Evolutionary conservation across 2,888 invertebrate genomes (phyloP), one percentile per base, ranked within the genome.

Genomic region (Odiellus spinosus): DNA sequence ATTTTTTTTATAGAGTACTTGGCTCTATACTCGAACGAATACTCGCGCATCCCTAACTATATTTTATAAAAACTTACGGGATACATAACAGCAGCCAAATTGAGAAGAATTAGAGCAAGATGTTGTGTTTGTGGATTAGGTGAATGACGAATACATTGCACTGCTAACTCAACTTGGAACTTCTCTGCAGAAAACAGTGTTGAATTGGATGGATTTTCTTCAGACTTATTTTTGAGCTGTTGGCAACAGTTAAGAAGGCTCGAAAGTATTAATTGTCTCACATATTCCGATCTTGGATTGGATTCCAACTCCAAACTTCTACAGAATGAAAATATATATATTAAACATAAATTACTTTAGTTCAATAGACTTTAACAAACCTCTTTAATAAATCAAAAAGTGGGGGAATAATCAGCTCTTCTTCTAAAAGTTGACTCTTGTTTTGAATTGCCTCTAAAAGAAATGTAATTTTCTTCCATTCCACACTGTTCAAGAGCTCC

Each of bases 51-150:
- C n/a, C n/a, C n/a, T n/a, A n/a, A n/a, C n/a, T n/a, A n/a, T n/a
- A n/a, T n/a, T n/a, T n/a, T n/a, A n/a, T n/a, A n/a, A 26, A 26
- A 26, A 26, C 8, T 26, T 26, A 26, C 26, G 5, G 26, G 88
- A 48, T 82, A 72, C 60, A 85, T 72, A 21, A 73, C 72, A 0
- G 88, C 85, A 12, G 82, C 78, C 48, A 81, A 75, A 0, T 84
- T 77, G 2, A 96, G 70, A 1, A 95, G 71, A 26, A 88, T 71
- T 46, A 96, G 69, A 0, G 93, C 88, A 59, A 91, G 87, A 59
- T 93, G 84, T 61, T 96, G 93, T 0, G 93, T 91, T 67, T 93
- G 91, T 1, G 91, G 91, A 66, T 91, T 91, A 60, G 82, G 80
- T 0, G 91, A 87, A 2, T 80, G 79, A 54, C 93, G 73, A 45